Percentiles rank a stretch among this genome's conserved stretches.
These are phyloP conservation scores for Athalia circularis DNA, from an alignment of 2,888 invertebrate species.

Conservation along the genomic window DNA sequence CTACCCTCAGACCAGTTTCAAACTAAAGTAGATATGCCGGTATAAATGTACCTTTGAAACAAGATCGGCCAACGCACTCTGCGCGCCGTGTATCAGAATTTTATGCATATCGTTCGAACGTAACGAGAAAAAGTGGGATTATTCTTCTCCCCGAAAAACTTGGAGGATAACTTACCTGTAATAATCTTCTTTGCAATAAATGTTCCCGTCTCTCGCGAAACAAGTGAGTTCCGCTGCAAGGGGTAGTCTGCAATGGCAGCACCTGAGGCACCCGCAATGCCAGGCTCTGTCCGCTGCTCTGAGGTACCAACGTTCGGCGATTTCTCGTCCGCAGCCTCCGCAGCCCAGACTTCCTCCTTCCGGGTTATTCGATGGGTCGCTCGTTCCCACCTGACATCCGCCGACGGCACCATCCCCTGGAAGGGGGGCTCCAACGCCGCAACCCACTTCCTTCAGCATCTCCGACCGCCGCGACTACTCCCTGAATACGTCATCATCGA, in stretches of 20 bases:
- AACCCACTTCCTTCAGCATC: slow-evolving; percentile 83
- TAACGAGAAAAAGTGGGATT: not conserved
- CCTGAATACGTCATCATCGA: slow-evolving; percentile 52
- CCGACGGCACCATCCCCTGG: slow-evolving; percentile 74
- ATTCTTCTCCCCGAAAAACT: not conserved
- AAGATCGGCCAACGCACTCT: too few relatives aligned
- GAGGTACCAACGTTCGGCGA: slow-evolving; percentile 82
- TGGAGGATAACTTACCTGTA: slow-evolving; percentile 82
- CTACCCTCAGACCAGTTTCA: slow-evolving; percentile 37
- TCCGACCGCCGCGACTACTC: slow-evolving; percentile 52
- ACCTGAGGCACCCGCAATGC: slow-evolving; percentile 90
- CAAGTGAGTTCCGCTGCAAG: slow-evolving; percentile 92
- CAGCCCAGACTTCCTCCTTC: slow-evolving; percentile 71
- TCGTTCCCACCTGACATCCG: slow-evolving; percentile 69
- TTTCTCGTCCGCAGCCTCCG: slow-evolving; percentile 79
- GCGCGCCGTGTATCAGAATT: not conserved
- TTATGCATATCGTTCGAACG: not conserved
- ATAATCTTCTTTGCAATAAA: slow-evolving; percentile 96
- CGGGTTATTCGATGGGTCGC: slow-evolving; percentile 61
- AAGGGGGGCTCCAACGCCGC: slow-evolving; percentile 75
- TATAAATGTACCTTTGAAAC: slow-evolving; percentile 3
- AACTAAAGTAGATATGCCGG: slow-evolving; percentile 31
- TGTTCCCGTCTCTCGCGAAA: slow-evolving; percentile 91
- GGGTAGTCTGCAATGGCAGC: slow-evolving; percentile 89
- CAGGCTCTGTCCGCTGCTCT: slow-evolving; percentile 92